phyloP scores from a whole-genome alignment of 30 jellyfish, hydroid and myxozoan genomes.

The Phacellophora camtschatica region DNA sequence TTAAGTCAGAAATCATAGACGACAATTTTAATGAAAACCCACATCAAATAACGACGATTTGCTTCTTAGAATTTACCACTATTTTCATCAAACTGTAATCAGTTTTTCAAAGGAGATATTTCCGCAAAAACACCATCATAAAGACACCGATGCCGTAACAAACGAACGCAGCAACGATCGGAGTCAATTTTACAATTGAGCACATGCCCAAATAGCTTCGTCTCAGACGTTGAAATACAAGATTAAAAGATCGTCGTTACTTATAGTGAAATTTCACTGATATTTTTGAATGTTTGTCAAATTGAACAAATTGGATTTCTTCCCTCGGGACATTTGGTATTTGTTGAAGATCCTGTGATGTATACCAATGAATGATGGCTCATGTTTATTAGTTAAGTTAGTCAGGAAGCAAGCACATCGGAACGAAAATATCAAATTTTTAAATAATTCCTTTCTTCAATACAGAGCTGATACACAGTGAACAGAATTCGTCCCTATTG shows the following conservation, averaged over 20 bases:
- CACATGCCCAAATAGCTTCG: not conserved
- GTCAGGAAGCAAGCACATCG: too few species aligned
- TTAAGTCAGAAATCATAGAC: too few species aligned
- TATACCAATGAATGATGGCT: not conserved
- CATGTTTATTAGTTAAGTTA: too few species aligned
- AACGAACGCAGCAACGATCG: not conserved
- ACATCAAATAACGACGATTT: too few species aligned
- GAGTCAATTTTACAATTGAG: not conserved
- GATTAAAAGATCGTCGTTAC: not conserved
- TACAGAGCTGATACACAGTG: too few species aligned
- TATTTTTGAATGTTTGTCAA: not conserved
- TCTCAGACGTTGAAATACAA: not conserved
- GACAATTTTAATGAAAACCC: too few species aligned
- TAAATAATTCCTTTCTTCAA: too few species aligned
- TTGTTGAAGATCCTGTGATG: not conserved
- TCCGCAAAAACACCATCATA: conserved; percentile 14
- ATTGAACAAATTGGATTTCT: not conserved
- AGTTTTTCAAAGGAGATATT: not conserved
- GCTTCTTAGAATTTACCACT: conserved; percentile 57
- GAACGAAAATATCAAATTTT: too few species aligned
- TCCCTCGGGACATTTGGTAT: not conserved
- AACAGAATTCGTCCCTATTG: too few species aligned
- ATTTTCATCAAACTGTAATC: not conserved
- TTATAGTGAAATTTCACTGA: not conserved
- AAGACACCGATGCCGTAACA: conserved; percentile 2